Conservation (phyloP, 2,888 invertebrate genomes). For the Brenthis daphne region DNA sequence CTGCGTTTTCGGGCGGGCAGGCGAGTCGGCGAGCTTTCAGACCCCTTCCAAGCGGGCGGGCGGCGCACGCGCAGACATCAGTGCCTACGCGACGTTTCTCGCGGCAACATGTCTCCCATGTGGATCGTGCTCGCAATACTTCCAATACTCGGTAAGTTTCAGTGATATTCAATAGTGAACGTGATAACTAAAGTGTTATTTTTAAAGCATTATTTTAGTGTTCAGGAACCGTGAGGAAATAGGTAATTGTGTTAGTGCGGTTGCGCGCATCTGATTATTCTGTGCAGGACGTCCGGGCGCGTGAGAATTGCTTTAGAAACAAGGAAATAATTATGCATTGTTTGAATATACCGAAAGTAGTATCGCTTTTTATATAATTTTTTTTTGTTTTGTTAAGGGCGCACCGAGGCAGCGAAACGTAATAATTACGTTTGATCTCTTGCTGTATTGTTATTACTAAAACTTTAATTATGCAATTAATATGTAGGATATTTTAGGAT, state of each 20-base stretch:
- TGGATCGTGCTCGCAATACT: constrained; percentile 76
- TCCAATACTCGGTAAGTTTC: constrained; percentile 77
- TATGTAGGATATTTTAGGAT: too few relatives aligned
- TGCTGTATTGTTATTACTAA: too few relatives aligned
- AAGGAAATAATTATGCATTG: constrained; percentile 29
- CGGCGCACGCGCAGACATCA: constrained; percentile 61
- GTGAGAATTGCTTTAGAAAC: constrained; percentile 51
- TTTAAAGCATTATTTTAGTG: constrained; percentile 27
- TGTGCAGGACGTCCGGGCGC: constrained; percentile 59
- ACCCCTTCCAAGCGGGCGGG: constrained; percentile 55
- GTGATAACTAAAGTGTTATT: constrained; percentile 40
- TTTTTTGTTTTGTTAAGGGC: neutral
- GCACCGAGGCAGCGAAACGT: too few relatives aligned
- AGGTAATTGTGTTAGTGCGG: constrained; percentile 49
- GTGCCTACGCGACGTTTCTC: constrained; percentile 72
- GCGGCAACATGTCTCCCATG: constrained; percentile 77
- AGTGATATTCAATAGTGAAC: constrained; percentile 45
- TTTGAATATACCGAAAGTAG: neutral
- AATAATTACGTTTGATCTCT: too few relatives aligned
- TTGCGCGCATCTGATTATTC: constrained; percentile 38
- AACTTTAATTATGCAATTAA: too few relatives aligned
- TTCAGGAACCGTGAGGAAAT: constrained; percentile 38
- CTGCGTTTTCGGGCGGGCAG: constrained; percentile 35
- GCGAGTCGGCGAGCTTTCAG: constrained; percentile 38
- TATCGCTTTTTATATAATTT: neutral